Evolutionary conservation across 2,888 invertebrate genomes (phyloP), one percentile per base, ranked within the genome.

Genomic region (Geophilus truncorum): DNA sequence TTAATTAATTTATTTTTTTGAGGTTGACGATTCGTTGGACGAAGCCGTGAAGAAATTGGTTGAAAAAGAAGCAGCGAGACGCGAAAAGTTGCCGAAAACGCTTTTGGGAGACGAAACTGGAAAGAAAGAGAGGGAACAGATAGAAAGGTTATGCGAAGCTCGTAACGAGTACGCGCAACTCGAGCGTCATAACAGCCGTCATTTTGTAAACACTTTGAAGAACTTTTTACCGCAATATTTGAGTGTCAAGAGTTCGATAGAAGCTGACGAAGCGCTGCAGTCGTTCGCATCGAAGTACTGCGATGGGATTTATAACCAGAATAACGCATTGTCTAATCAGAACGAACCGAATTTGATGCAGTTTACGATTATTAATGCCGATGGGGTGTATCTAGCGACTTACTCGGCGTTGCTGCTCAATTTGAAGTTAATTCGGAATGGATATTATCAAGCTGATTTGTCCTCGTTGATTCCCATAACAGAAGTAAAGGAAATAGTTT

Each of bases 261-360:
- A 96, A 87, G 93, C 96, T 25, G 97, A 97, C 85, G 94, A 95
- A 86, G 93, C 94, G 0, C 90, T 97, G 87, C 96, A 96, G 87
- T 93, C 94, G 86, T 97, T 97, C 85, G 93, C 97, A 0, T 96
- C 96, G 0, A 92, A 93, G 82, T 94, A 95, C 84, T 97, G 96
- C 87, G 93, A 95, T 88, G 92, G 70, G 10, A 62, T 81, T 36
- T 70, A 40, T 15, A 75, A 34, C 34, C 70, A 80, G 10, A 62
- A 80, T 15, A 80, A 32, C 34, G 81, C 62, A 25, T 34, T 18
- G 21, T 81, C 28, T 79, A 77, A 78, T 79, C 81, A 62, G 70
- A 78, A 78, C 51, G 45, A 18, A 45, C 36, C 77, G 70, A 80
- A 57, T 21, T 18, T 80, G 25, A 25, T 32, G 12, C 80, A 83